Conservation (phyloP, 1,140 invertebrate genomes). For the Penaeus japonicus region DNA sequence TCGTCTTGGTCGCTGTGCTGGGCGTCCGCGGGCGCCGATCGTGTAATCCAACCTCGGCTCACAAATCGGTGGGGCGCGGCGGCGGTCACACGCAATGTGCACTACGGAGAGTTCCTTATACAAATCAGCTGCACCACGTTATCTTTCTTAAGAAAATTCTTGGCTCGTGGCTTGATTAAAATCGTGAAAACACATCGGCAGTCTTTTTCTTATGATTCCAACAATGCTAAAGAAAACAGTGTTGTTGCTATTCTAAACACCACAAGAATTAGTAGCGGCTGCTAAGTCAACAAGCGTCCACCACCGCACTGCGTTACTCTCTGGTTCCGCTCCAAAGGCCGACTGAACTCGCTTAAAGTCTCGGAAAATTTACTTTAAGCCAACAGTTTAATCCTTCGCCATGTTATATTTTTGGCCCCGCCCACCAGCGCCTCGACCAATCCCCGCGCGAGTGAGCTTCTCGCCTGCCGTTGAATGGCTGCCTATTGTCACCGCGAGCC, state of each 20-base stretch:
- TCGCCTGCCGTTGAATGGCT: slow-evolving; percentile 38
- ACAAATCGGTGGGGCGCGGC: neutral
- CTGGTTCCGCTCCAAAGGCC: slow-evolving; percentile 56
- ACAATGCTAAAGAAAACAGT: slow-evolving; percentile 59
- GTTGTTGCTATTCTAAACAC: slow-evolving; percentile 60
- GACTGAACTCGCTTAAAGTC: slow-evolving; percentile 59
- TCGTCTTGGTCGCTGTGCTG: neutral
- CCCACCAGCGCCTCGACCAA: slow-evolving; percentile 30
- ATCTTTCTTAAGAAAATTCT: slow-evolving; percentile 35
- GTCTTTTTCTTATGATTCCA: slow-evolving; percentile 56
- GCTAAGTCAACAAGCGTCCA: slow-evolving; percentile 58
- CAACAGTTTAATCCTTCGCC: slow-evolving; percentile 60
- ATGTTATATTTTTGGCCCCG: slow-evolving; percentile 56
- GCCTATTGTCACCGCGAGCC: slow-evolving; percentile 26
- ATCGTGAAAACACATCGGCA: slow-evolving; percentile 53
- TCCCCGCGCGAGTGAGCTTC: neutral
- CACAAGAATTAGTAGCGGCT: slow-evolving; percentile 59
- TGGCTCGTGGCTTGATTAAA: slow-evolving; percentile 49
- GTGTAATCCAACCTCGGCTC: slow-evolving; percentile 3
- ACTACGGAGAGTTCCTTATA: slow-evolving; percentile 11
- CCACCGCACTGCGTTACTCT: slow-evolving; percentile 46
- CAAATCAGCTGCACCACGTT: slow-evolving; percentile 34
- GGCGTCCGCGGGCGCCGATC: slow-evolving; percentile 13
- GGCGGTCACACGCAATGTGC: neutral
- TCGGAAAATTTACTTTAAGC: slow-evolving; percentile 60